Evolutionary conservation across 2,797 vertebrate genomes (phyloP).

Genomic region (Pseudochirops corinnae): DNA sequence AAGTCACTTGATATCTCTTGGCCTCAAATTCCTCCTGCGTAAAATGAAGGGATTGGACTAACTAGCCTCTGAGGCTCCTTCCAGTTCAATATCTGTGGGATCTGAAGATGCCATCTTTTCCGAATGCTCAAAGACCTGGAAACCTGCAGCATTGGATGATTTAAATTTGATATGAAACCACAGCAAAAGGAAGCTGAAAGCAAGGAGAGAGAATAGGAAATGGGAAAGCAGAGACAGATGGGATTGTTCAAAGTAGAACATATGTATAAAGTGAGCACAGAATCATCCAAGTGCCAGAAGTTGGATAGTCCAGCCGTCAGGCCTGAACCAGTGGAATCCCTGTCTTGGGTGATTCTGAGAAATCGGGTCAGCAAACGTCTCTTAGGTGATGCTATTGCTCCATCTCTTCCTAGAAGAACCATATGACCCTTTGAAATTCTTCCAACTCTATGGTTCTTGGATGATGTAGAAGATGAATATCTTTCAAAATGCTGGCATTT

Average conservation of each 20-base stretch:
- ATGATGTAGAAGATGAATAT: neutral
- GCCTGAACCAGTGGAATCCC: neutral
- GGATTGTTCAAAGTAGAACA: neutral
- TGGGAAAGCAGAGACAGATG: neutral
- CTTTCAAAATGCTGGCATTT: neutral
- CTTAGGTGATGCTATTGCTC: slow-evolving; percentile 15
- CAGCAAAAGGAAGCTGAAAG: neutral
- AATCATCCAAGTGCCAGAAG: neutral
- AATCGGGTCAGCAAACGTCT: neutral
- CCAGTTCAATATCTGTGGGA: neutral
- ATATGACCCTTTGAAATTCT: neutral
- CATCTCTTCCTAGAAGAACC: neutral
- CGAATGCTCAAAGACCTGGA: neutral
- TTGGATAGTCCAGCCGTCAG: neutral
- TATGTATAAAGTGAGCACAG: neutral
- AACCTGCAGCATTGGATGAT: neutral
- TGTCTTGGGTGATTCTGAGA: slow-evolving; percentile 13
- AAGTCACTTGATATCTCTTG: neutral
- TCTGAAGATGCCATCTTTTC: neutral
- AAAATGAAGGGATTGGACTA: neutral
- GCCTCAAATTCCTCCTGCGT: neutral
- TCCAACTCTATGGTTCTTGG: neutral
- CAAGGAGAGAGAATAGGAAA: neutral
- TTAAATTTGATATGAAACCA: neutral
- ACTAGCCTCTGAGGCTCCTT: neutral